Evolutionary conservation across 2,113 vertebrate species (phyloP).

Genomic region (Dicaeum eximium): DNA sequence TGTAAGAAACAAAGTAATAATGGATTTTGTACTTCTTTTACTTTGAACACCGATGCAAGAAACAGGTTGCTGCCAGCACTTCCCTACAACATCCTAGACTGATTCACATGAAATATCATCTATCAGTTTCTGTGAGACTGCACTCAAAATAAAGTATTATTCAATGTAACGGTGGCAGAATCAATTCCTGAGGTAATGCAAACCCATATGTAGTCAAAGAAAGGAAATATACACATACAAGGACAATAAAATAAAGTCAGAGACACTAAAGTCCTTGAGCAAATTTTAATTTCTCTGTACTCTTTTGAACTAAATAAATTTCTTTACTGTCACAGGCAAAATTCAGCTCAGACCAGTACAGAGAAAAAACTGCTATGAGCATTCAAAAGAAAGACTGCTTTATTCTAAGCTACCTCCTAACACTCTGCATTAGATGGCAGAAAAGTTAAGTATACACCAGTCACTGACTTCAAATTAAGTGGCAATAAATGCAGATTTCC

Average conservation of each 20-base stretch:
- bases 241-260: not conserved
- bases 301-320: slow-evolving; percentile 39
- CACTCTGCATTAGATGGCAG: not conserved
- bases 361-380: slow-evolving; percentile 10
- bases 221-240: not conserved
- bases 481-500: slow-evolving; percentile 70
- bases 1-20: not conserved
- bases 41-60: not conserved
- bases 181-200: not conserved
- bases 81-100: not conserved
- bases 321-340: slow-evolving; percentile 27
- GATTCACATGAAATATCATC: not conserved
- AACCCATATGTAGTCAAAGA: not conserved
- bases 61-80: not conserved
- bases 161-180: not conserved
- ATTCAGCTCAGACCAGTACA: slow-evolving; percentile 12
- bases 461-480: slow-evolving; percentile 71
- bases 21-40: not conserved
- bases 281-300: slow-evolving; percentile 42
- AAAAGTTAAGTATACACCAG: slow-evolving; percentile 57
- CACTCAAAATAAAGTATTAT: not conserved
- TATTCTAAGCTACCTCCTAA: slow-evolving; percentile 31
- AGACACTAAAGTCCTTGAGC: not conserved
- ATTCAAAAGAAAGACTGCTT: slow-evolving; percentile 14
- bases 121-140: not conserved